These are phyloP conservation scores for Gallinago solitaria DNA, from an alignment of 2,797 vertebrate species.

Conservation along the genomic window DNA sequence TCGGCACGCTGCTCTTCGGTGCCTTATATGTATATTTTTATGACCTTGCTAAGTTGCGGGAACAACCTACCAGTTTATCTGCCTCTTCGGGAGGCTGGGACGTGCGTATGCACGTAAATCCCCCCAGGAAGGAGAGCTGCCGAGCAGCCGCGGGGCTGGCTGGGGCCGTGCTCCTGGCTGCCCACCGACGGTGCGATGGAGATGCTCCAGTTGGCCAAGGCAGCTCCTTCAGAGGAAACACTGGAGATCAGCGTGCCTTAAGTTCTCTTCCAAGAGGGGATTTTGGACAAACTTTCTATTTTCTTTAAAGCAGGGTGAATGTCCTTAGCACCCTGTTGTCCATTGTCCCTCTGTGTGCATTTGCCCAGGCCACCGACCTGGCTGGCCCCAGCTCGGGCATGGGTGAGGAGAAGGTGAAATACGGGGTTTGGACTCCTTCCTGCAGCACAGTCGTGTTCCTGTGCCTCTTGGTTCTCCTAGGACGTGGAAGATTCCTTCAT, in stretches of 20 bases:
- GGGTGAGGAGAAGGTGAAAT: neutral
- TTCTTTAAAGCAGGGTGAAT: neutral
- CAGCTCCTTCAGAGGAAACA: neutral
- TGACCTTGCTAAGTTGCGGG: neutral
- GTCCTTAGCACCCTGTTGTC: neutral
- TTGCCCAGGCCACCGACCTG: neutral
- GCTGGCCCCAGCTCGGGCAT: neutral
- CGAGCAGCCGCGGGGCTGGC: neutral
- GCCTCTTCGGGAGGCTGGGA: neutral
- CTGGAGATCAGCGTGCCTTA: neutral
- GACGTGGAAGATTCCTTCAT: neutral
- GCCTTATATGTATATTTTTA: neutral
- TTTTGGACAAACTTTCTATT: neutral
- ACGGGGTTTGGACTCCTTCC: accelerated
- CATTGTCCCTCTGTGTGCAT: neutral
- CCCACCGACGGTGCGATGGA: neutral
- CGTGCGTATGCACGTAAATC: neutral
- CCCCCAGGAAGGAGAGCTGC: neutral
- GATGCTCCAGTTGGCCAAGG: neutral
- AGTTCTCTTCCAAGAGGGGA: neutral
- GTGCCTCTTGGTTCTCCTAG: neutral
- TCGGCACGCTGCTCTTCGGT: neutral
- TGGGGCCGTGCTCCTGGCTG: neutral
- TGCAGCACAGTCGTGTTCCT: accelerated
- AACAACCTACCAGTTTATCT: neutral